Evolutionary conservation across 2,113 vertebrate genomes (phyloP), one percentile per base, ranked within the genome.

Genomic region (Sinocyclocheilus maitianheensis): DNA sequence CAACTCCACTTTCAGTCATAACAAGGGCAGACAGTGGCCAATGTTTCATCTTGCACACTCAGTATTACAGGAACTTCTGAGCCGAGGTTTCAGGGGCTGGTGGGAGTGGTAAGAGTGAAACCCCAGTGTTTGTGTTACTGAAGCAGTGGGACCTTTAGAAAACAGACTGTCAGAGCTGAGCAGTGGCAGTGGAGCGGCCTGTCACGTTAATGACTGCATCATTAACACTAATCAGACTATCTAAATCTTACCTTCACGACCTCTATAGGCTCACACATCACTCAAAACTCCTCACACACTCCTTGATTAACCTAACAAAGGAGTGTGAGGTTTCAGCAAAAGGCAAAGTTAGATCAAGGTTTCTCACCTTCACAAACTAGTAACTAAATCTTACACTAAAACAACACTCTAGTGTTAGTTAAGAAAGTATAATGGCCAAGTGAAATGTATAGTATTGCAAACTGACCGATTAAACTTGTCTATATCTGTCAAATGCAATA

Each of bases 171-270:
- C 62, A 62, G 83, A 79, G 85, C 80, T 84, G 46, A 76, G 86
- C 76, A 46, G 74, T 63, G 82, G 63, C 69, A 71, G 67, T 14
- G 16, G 77, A 48, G 62, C 84, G 43, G 86, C 55, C 65, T 90
- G 89, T 90, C 87, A 87, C 34, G 22, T 65, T 87, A 89, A 86
- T 86, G 67, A 84, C 86, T 86, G 78, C 77, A 87, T 86, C 77
- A 87, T 86, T 89, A 90, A 90, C 89, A 90, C 77, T 86, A 84
- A 90, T 83, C 86, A 89, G 86, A 72, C 84, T 84, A 77, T 48
- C 62, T 77, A 83, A 86, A 84, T 77, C 65, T 83, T 82, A 78
- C 63, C 77, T 85, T 65, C 51, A 84, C 46, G 58, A 84, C 87
- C 80, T 81, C 65, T 85, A 62, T 81, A 69, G 55, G 51, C 67